Conservation (phyloP, 2,888 invertebrate genomes). For the Lingula anatina region DNA sequence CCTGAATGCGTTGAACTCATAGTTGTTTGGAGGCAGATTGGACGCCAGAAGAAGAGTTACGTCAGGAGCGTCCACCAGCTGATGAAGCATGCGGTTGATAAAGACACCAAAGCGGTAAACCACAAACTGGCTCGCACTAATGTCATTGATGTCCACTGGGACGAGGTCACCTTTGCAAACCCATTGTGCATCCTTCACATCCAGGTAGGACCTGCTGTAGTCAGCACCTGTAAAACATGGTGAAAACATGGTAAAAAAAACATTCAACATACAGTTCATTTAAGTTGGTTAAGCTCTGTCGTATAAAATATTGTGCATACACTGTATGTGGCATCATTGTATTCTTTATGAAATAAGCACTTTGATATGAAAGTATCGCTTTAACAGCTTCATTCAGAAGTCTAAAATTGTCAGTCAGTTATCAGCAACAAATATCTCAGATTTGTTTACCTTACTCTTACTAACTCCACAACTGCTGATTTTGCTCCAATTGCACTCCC, state of each 20-base stretch:
- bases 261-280: not conserved
- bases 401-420: no score
- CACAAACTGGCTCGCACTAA: constrained; percentile 42
- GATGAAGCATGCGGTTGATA: constrained; percentile 34
- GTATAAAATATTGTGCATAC: no score
- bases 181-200: constrained; percentile 48
- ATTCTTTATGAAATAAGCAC: not conserved
- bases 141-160: constrained; percentile 34
- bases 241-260: not conserved
- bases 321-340: no score
- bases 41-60: constrained; percentile 44
- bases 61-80: constrained; percentile 26
- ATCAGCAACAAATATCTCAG: no score
- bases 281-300: no score
- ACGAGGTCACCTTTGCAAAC: constrained; percentile 33
- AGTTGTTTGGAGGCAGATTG: constrained; percentile 43
- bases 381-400: no score
- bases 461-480: no score
- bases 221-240: constrained; percentile 32
- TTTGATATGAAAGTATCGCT: no score
- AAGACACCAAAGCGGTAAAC: constrained; percentile 47
- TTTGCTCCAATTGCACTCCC: no score
- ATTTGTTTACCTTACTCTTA: no score
- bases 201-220: constrained; percentile 38
- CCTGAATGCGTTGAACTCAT: constrained; percentile 37